Conservation (phyloP, 2,888 invertebrate genomes). For the Coleophora flavipennella region DNA sequence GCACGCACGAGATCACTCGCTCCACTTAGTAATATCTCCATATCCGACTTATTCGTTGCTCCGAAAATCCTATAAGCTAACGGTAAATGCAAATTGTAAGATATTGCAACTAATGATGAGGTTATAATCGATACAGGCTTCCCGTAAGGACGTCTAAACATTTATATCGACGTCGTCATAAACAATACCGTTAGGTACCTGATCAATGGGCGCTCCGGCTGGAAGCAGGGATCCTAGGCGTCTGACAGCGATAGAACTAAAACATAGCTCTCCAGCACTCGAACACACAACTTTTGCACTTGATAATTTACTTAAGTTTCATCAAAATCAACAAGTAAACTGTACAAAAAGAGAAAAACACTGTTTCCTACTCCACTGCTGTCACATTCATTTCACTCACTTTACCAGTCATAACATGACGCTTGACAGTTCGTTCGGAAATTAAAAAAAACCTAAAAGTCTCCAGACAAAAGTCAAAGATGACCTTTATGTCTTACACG, state of each 20-base stretch:
- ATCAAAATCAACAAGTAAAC: slow-evolving; percentile 64
- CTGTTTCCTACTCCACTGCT: slow-evolving; percentile 25
- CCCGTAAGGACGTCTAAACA: slow-evolving; percentile 27
- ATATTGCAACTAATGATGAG: slow-evolving; percentile 3
- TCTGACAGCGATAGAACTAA: slow-evolving; percentile 31
- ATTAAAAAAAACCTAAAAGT: too few species aligned
- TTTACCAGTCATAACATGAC: slow-evolving; percentile 21
- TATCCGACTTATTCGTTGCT: neutral
- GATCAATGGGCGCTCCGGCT: slow-evolving; percentile 37
- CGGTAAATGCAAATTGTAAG: neutral
- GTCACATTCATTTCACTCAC: slow-evolving; percentile 61
- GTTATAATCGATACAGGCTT: slow-evolving; percentile 25
- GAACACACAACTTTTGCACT: slow-evolving; percentile 33
- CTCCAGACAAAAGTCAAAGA: too few species aligned
- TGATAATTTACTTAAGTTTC: slow-evolving; percentile 41
- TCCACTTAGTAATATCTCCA: neutral
- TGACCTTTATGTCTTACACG: too few species aligned
- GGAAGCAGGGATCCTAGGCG: slow-evolving; percentile 26
- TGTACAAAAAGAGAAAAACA: slow-evolving; percentile 57
- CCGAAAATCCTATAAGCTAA: too few species aligned
- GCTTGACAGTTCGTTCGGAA: slow-evolving; percentile 26
- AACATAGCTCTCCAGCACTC: slow-evolving; percentile 37
- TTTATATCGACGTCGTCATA: slow-evolving; percentile 56
- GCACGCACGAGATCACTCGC: too few species aligned
- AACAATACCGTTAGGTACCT: slow-evolving; percentile 63